Evolutionary conservation across 2,797 vertebrate genomes (phyloP).

Genomic region (Cryptoblepharus egeriae): DNA sequence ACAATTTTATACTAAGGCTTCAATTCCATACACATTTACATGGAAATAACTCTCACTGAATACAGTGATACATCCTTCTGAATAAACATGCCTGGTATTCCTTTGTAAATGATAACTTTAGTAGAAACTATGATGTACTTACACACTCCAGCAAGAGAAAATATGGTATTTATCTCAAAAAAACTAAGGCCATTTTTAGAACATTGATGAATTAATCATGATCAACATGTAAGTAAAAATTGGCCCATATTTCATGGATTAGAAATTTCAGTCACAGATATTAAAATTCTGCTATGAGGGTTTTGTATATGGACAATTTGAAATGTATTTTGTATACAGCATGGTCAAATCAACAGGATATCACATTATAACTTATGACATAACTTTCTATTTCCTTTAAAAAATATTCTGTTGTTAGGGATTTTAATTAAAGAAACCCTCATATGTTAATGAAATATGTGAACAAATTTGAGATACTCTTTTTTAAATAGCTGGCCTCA

Average conservation of each 20-base stretch:
- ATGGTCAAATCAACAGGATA: not conserved
- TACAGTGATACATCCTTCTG: too few relatives aligned
- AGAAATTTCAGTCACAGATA: slow-evolving; percentile 24
- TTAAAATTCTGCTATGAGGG: not conserved
- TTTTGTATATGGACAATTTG: not conserved
- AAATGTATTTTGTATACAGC: not conserved
- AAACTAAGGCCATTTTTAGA: not conserved
- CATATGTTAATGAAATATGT: not conserved
- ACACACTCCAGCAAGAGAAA: not conserved
- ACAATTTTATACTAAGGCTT: not conserved
- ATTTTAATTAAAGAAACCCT: not conserved
- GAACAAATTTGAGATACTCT: not conserved
- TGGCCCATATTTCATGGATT: slow-evolving; percentile 37
- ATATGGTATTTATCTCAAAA: too few relatives aligned
- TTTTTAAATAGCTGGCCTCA: not conserved
- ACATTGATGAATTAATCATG: slow-evolving; percentile 36
- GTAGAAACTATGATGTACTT: not conserved
- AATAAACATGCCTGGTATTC: too few relatives aligned
- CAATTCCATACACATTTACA: too few relatives aligned
- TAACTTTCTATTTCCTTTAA: too few relatives aligned
- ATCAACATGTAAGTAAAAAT: slow-evolving; percentile 50
- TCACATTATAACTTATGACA: not conserved
- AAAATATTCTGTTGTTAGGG: too few relatives aligned
- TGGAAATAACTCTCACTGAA: too few relatives aligned
- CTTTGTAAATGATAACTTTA: not conserved